phyloP scores from a whole-genome alignment of 2,113 vertebrate species.

The Ascaphus truei region DNA sequence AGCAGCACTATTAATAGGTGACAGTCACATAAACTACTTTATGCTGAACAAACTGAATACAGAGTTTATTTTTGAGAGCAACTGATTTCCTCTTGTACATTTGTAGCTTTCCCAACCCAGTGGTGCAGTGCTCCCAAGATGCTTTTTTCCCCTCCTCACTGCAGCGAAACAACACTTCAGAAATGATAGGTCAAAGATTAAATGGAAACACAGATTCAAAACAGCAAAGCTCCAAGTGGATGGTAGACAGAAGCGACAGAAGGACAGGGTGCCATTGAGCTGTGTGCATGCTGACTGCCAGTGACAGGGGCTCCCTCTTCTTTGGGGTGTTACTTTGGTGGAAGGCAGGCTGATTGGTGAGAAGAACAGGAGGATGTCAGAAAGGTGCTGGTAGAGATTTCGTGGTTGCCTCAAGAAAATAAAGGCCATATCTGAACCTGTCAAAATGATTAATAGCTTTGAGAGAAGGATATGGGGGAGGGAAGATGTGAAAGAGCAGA shows the following conservation, averaged over 20 bases:
- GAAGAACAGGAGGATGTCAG: slow-evolving; percentile 46
- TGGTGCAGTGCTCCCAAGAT: neutral
- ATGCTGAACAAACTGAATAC: too few species aligned
- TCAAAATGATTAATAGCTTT: slow-evolving; percentile 65
- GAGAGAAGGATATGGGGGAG: slow-evolving; percentile 53
- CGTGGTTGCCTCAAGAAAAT: slow-evolving; percentile 60
- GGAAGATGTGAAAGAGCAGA: slow-evolving; percentile 46
- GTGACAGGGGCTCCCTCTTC: slow-evolving; percentile 9
- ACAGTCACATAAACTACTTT: too few species aligned
- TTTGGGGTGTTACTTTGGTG: slow-evolving; percentile 43
- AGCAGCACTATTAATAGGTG: too few species aligned
- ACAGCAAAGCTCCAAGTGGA: slow-evolving; percentile 21
- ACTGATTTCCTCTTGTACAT: too few species aligned
- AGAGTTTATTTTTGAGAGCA: too few species aligned
- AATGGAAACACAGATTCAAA: slow-evolving; percentile 38
- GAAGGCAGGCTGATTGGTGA: slow-evolving; percentile 45
- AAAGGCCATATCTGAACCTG: slow-evolving; percentile 57
- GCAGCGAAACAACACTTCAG: slow-evolving; percentile 28
- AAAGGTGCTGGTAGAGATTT: slow-evolving; percentile 59
- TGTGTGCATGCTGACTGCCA: slow-evolving; percentile 36
- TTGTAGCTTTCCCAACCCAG: neutral
- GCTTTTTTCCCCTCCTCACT: slow-evolving; percentile 26
- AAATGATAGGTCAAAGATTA: slow-evolving; percentile 32
- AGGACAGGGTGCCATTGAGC: slow-evolving; percentile 36
- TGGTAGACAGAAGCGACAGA: slow-evolving; percentile 23